Evolutionary conservation across 2,113 vertebrate genomes (phyloP).

Genomic region (Xenopus laevis): DNA sequence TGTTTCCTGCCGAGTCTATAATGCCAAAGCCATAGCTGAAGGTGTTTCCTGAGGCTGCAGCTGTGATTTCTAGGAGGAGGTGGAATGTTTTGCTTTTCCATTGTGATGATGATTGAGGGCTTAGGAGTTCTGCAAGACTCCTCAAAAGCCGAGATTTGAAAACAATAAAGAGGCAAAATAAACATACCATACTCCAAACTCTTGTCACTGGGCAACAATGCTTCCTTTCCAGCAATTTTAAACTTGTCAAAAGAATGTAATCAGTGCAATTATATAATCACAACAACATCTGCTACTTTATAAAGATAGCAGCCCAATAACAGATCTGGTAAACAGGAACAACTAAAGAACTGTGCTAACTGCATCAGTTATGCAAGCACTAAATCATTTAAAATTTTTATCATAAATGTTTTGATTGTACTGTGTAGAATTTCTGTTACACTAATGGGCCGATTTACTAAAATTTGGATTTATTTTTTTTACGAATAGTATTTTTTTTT

Average conservation of each 20-base stretch:
- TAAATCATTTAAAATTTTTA: too few species aligned
- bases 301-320: not conserved
- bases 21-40: constrained; percentile 15
- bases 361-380: too few species aligned
- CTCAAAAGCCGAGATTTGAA: constrained; percentile 11
- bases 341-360: too few species aligned
- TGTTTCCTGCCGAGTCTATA: constrained; percentile 20
- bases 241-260: not conserved
- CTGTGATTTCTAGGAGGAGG: constrained; percentile 25
- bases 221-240: constrained; percentile 6
- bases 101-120: constrained; percentile 33
- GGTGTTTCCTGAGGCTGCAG: constrained; percentile 41
- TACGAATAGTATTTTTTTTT: too few species aligned
- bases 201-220: not conserved
- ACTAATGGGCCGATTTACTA: too few species aligned
- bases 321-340: not conserved
- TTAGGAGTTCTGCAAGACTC: constrained; percentile 18
- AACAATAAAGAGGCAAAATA: constrained; percentile 23
- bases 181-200: constrained; percentile 5
- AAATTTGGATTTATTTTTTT: too few species aligned
- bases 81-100: constrained; percentile 10
- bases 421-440: too few species aligned
- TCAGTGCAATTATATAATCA: not conserved
- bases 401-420: too few species aligned
- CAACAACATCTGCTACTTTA: not conserved